Evolutionary conservation across 2,888 invertebrate species (phyloP), one percentile per base, ranked within the genome.

Genomic region (Arctia plantaginis): DNA sequence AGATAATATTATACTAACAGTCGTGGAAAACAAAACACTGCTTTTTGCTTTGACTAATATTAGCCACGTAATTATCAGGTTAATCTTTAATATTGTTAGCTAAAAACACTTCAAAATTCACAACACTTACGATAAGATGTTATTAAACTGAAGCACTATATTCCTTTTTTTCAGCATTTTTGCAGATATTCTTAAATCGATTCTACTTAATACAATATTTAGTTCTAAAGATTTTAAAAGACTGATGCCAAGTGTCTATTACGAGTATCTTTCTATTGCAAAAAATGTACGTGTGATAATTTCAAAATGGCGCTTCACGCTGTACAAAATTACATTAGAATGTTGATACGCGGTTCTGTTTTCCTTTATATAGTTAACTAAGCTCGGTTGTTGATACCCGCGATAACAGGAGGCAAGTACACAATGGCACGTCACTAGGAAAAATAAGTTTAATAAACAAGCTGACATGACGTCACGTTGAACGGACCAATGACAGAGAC

Each of bases 141-240:
- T 89, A 88, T 93, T 94, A 77, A 93, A 88, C 82, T 93, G 93
- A 73, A 88, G 82, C 69, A 94, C 86, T 75, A 94, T 86, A 87
- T 89, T 93, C 81, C 93, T 92, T 82, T 92, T 93, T 85, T 91
- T 93, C 82, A 93, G 93, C 94, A 95, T 95, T 78, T 76, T 84
- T 73, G 66, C 72, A 74, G 78, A 59, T 47, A 55, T 33, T n/a
- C 18, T 41, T 4, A 59, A 59, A 66, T 0, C 44, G 13, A 55
- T 15, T 59, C 15, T 70, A 59, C 51, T n/a, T 23, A 47, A 10
- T 20, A 67, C 41, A 20, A 33, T n/a, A n/a, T 44, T 62, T 47
- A 23, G 68, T 39, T 47, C 35, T 13, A 44, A 39, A 68, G 39
- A n/a, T 73, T 47, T 39, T 33, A 70, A 51, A 33, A 44, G 30